A percentile compares a stretch with the other conserved stretches of the same genome.
Conservation (phyloP, 1,140 invertebrate genomes). For the Drosophila azteca region DNA sequence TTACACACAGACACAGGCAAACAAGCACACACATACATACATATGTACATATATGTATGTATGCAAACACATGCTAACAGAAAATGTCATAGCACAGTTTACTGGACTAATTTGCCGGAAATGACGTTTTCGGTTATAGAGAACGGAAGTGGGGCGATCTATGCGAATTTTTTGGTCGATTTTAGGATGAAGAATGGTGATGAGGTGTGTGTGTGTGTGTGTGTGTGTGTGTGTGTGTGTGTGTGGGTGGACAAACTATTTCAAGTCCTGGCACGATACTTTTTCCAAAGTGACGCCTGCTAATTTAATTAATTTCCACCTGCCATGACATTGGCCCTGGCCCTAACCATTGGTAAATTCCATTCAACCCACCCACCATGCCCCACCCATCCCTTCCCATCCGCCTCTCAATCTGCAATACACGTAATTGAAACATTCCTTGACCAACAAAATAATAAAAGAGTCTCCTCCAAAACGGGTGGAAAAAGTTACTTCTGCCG, state of each 20-base stretch:
- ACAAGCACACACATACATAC: conserved; percentile 17
- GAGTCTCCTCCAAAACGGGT: conserved; percentile 42
- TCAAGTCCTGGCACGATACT: conserved; percentile 69
- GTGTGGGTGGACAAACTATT: conserved; percentile 44
- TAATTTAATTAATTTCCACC: conserved; percentile 81
- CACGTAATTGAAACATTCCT: conserved; percentile 80
- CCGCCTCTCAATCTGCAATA: conserved; percentile 40
- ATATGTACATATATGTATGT: too few relatives aligned
- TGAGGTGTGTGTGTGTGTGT: neutral
- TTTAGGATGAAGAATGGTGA: conserved; percentile 2
- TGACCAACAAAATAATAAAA: conserved; percentile 70
- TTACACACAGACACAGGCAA: conserved; percentile 15
- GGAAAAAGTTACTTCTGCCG: conserved; percentile 74
- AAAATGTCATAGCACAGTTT: conserved; percentile 66
- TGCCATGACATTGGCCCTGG: conserved; percentile 7
- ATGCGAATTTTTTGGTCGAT: conserved; percentile 49
- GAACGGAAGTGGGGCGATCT: conserved; percentile 53
- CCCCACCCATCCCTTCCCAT: too few relatives aligned
- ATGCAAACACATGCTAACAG: conserved; percentile 19
- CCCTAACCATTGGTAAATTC: conserved; percentile 19
- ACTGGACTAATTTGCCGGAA: conserved; percentile 79
- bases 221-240: neutral
- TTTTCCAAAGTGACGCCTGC: conserved; percentile 73
- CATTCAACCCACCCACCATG: neutral
- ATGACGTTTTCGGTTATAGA: conserved; percentile 69